Evolutionary conservation across 2,888 invertebrate species (phyloP).

Genomic region (Nomada goodeniana): DNA sequence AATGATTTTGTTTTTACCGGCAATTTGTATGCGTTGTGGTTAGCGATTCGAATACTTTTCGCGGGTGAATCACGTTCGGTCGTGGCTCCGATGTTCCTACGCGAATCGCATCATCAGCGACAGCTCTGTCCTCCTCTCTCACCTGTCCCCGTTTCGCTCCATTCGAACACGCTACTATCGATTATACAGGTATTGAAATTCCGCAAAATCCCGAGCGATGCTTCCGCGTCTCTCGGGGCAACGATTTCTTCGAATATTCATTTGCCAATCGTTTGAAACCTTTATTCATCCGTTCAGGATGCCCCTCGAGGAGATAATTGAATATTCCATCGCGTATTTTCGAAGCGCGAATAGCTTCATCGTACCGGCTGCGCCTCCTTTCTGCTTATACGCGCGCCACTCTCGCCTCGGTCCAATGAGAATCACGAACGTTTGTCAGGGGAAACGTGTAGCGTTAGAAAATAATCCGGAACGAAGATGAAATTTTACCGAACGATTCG

Average conservation of each 20-base stretch:
- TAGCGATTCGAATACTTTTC: slow-evolving; percentile 45
- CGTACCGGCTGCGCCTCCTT: not conserved
- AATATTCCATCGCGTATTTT: slow-evolving; percentile 22
- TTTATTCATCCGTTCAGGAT: slow-evolving; percentile 11
- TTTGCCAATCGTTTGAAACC: slow-evolving; percentile 1
- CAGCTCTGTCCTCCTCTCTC: not conserved
- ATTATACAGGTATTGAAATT: slow-evolving; percentile 39
- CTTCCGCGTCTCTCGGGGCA: slow-evolving; percentile 12
- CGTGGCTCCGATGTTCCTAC: slow-evolving; percentile 23
- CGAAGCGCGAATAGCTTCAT: slow-evolving; percentile 15
- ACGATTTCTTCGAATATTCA: slow-evolving; percentile 28
- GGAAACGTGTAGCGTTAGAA: not conserved
- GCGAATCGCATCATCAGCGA: slow-evolving; percentile 26
- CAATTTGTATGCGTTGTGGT: slow-evolving; percentile 49
- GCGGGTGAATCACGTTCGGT: slow-evolving; percentile 47
- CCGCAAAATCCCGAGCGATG: slow-evolving; percentile 2
- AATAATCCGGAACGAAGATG: not conserved
- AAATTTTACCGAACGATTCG: slow-evolving; percentile 13
- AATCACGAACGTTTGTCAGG: too few relatives aligned
- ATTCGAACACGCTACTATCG: not conserved
- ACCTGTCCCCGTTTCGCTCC: not conserved
- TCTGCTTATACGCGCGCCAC: not conserved
- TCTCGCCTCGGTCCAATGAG: not conserved
- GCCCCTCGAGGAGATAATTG: slow-evolving; percentile 1
- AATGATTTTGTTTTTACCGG: slow-evolving; percentile 45